Evolutionary conservation across 2,888 invertebrate species (phyloP).

Genomic region (Strigamia crassipes): DNA sequence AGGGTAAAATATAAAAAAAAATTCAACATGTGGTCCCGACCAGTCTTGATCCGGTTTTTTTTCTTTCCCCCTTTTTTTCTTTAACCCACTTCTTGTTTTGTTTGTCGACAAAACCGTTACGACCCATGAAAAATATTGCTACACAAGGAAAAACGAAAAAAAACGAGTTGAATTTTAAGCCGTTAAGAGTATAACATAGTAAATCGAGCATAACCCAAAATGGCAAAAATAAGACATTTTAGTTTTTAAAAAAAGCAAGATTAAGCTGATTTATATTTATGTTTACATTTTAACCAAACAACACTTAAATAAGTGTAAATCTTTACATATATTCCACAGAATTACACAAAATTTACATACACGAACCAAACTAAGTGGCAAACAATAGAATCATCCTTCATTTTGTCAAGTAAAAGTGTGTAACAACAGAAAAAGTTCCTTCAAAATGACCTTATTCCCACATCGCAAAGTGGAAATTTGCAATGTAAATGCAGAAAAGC

Average conservation of each 20-base stretch:
- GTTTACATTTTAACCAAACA: too few species aligned
- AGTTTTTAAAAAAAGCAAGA: not conserved
- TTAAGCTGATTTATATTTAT: not conserved
- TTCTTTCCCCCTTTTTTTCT: not conserved
- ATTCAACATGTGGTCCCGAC: constrained; percentile 11
- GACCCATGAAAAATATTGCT: not conserved
- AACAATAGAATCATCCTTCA: not conserved
- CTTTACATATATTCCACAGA: too few species aligned
- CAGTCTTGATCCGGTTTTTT: not conserved
- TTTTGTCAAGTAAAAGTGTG: too few species aligned
- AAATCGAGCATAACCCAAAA: not conserved
- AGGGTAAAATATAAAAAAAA: not conserved
- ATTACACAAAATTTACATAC: too few species aligned
- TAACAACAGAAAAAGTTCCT: not conserved
- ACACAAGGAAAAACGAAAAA: not conserved
- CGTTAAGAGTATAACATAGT: not conserved
- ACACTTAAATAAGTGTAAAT: too few species aligned
- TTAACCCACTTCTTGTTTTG: not conserved
- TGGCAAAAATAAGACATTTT: too few species aligned
- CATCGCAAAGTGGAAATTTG: not conserved
- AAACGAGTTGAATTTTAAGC: not conserved
- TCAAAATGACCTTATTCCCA: constrained; percentile 4
- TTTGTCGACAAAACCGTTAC: constrained; percentile 4
- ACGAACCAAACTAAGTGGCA: too few species aligned
- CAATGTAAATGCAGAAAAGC: constrained; percentile 10